A percentile compares a stretch with the other conserved stretches of the same genome.
Conservation (phyloP, 2,113 vertebrate genomes). For the Ornithorhynchus anatinus region DNA sequence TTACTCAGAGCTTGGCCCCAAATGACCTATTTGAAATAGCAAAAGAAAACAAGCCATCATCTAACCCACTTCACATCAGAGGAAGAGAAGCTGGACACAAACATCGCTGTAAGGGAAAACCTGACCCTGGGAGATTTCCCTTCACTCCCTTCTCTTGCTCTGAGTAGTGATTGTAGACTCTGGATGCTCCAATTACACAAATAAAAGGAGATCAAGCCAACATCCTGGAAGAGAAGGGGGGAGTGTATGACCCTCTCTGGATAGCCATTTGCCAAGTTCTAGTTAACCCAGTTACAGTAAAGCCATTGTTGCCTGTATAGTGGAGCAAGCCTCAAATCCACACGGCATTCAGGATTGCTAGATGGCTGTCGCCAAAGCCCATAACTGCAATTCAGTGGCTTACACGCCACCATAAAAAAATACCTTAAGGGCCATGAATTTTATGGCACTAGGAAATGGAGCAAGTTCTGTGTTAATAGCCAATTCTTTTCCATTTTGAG, state of each 20-base stretch:
- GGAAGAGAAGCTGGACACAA: conserved; percentile 49
- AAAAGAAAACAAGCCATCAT: conserved; percentile 56
- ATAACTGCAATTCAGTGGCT: conserved; percentile 46
- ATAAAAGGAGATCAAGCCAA: conserved; percentile 59
- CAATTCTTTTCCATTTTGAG: conserved; percentile 65
- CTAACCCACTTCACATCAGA: conserved; percentile 51
- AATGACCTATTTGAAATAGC: conserved; percentile 55
- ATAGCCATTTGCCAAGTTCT: conserved; percentile 52
- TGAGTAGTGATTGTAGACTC: conserved; percentile 8
- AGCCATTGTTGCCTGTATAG: conserved; percentile 55
- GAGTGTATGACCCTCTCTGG: conserved; percentile 44
- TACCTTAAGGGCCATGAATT: conserved; percentile 23
- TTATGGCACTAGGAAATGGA: conserved; percentile 56
- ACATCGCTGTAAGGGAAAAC: conserved; percentile 46
- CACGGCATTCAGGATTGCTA: conserved; percentile 47
- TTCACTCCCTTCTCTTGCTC: conserved; percentile 33
- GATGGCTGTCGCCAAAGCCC: conserved; percentile 41
- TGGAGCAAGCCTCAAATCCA: conserved; percentile 51
- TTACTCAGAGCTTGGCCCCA: conserved; percentile 59
- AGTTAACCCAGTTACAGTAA: conserved; percentile 58
- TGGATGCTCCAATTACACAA: conserved; percentile 49
- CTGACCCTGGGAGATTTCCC: conserved; percentile 46
- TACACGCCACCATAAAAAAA: conserved; percentile 49
- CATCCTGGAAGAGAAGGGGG: conserved; percentile 55
- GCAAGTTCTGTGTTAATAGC: conserved; percentile 46